Conservation (phyloP, 2,113 vertebrate genomes). For the Paralichthys olivaceus region DNA sequence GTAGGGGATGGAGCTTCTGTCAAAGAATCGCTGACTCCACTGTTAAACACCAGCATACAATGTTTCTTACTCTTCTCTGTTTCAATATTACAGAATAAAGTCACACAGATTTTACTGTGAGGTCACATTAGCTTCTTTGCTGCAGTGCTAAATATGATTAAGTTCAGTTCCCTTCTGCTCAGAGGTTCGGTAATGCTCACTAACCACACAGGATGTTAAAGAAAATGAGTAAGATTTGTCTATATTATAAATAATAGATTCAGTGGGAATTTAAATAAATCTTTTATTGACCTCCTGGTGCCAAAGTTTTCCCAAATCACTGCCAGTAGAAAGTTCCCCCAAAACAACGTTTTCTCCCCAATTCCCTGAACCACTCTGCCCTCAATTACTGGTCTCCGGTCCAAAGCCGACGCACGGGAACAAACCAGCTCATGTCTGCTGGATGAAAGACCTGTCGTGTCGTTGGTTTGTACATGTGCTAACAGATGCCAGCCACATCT, state of each 20-base stretch:
- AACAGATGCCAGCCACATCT: constrained; percentile 47
- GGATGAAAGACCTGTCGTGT: constrained; percentile 8
- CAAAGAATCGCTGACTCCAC: no score
- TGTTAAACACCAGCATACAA: no score
- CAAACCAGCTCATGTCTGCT: constrained; percentile 23
- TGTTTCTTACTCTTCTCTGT: background rate
- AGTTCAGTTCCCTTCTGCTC: background rate
- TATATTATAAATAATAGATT: constrained; percentile 47
- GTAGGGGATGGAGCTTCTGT: no score
- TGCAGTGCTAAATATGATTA: constrained; percentile 8
- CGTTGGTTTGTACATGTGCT: constrained; percentile 28
- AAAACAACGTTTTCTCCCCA: constrained; percentile 21
- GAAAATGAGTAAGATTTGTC: constrained; percentile 17
- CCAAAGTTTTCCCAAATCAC: constrained; percentile 31
- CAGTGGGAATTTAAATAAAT: constrained; percentile 47
- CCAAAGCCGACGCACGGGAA: constrained; percentile 6
- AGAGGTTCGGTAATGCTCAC: background rate
- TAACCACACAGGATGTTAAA: constrained; percentile 8
- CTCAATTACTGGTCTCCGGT: constrained; percentile 31
- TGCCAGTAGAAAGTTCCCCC: constrained; percentile 32
- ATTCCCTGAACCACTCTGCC: constrained; percentile 27
- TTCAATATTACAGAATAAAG: background rate
- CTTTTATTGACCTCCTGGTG: constrained; percentile 11
- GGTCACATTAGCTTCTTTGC: background rate
- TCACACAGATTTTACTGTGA: background rate